These are phyloP conservation scores for Cerceris ruficornis DNA, from an alignment of 2,888 invertebrate species.

Conservation along the genomic window DNA sequence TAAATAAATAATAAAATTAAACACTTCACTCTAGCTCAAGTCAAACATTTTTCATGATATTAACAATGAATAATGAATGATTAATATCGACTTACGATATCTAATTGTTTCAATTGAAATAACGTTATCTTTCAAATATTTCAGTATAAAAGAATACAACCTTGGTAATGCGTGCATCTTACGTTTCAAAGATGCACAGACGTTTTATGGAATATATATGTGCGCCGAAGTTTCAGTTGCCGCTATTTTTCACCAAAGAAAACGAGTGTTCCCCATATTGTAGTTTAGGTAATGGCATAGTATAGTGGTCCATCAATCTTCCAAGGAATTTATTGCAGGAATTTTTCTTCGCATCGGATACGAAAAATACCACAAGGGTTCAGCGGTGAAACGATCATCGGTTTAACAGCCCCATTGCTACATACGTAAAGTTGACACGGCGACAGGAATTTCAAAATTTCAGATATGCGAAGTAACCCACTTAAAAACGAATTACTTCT, in stretches of 20 bases:
- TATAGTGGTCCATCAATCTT: constrained; percentile 48
- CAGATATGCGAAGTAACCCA: no score
- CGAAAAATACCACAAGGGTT: constrained; percentile 24
- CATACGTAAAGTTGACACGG: not conserved
- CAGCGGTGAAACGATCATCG: constrained; percentile 26
- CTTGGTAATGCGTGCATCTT: not conserved
- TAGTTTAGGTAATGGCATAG: constrained; percentile 45
- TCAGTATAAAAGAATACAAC: no score
- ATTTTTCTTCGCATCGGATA: constrained; percentile 30
- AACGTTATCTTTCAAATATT: no score
- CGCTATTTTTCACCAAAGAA: constrained; percentile 41
- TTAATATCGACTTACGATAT: no score
- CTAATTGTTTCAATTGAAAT: no score
- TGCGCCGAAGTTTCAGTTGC: not conserved
- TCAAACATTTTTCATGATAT: no score
- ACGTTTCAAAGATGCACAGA: constrained; percentile 38
- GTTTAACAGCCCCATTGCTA: constrained; percentile 23
- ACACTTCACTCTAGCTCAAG: no score
- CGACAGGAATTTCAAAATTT: no score
- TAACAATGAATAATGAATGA: no score
- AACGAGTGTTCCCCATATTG: constrained; percentile 41
- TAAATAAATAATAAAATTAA: no score
- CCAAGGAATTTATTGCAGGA: constrained; percentile 41
- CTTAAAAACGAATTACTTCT: no score
- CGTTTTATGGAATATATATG: constrained; percentile 30